These are phyloP conservation scores for Melangyna quadrimaculata DNA, from an alignment of 2,888 invertebrate genomes.

Conservation along the genomic window DNA sequence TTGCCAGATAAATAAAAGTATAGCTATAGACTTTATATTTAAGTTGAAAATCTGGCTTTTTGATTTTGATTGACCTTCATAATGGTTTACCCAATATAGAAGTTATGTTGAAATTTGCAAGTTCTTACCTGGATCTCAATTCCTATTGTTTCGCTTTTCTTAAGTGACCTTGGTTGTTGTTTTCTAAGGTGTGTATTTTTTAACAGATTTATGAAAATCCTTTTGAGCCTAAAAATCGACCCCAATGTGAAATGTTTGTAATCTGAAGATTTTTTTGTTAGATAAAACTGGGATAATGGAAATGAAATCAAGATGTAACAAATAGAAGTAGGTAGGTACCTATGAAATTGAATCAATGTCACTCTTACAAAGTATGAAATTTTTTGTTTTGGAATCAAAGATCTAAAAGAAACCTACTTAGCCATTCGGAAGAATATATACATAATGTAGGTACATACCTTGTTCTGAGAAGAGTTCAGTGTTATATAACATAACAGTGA, in stretches of 20 bases:
- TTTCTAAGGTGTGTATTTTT: not conserved
- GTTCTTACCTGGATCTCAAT: not conserved
- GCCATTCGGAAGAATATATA: too few species aligned
- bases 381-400: too few species aligned
- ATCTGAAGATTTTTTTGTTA: not conserved
- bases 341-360: too few species aligned
- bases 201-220: not conserved
- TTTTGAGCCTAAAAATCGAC: not conserved
- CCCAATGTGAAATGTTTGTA: not conserved
- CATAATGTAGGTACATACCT: too few species aligned
- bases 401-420: too few species aligned
- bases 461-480: too few species aligned
- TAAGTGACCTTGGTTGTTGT: slow-evolving; percentile 1
- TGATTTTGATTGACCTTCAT: slow-evolving; percentile 1
- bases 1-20: slow-evolving; percentile 52
- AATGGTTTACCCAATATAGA: not conserved
- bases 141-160: not conserved
- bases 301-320: too few species aligned
- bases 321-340: too few species aligned
- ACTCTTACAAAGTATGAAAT: too few species aligned
- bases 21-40: not conserved
- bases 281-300: too few species aligned
- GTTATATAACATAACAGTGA: too few species aligned
- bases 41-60: not conserved
- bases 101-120: not conserved